These are phyloP conservation scores for Fragariocoptes setiger DNA, from an alignment of 1,140 invertebrate genomes.

Conservation along the genomic window DNA sequence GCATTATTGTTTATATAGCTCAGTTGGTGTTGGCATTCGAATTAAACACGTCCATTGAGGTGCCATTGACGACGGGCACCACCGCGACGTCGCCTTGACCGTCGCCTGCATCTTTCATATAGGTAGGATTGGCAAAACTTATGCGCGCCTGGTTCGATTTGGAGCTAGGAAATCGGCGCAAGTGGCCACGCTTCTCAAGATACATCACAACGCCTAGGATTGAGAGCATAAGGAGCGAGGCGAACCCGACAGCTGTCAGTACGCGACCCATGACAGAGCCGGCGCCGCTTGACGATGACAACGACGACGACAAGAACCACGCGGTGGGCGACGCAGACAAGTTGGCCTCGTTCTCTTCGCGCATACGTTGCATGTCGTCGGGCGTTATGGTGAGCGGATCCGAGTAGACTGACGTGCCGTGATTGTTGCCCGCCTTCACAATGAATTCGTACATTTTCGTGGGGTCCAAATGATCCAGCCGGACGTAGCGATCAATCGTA, in stretches of 20 bases:
- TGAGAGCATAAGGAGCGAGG: constrained; percentile 4
- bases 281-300: constrained; percentile 25
- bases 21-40: too few relatives aligned
- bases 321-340: neutral
- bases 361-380: neutral
- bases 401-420: constrained; percentile 36
- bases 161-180: constrained; percentile 5
- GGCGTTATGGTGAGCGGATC: constrained; percentile 32
- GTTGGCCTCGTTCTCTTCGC: neutral
- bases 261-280: constrained; percentile 26
- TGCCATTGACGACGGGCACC: too few relatives aligned
- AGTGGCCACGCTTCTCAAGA: constrained; percentile 7
- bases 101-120: constrained; percentile 24
- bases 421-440: constrained; percentile 42
- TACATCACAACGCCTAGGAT: constrained; percentile 7
- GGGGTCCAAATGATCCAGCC: constrained; percentile 30
- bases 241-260: constrained; percentile 20
- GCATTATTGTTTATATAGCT: too few relatives aligned
- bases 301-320: constrained; percentile 12
- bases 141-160: constrained; percentile 26
- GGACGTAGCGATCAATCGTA: constrained; percentile 31
- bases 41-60: too few relatives aligned
- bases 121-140: constrained; percentile 52
- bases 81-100: too few relatives aligned
- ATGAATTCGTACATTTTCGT: constrained; percentile 39